Evolutionary conservation across 2,797 vertebrate species (phyloP), one percentile per base, ranked within the genome.

Genomic region (Sylvia borin): DNA sequence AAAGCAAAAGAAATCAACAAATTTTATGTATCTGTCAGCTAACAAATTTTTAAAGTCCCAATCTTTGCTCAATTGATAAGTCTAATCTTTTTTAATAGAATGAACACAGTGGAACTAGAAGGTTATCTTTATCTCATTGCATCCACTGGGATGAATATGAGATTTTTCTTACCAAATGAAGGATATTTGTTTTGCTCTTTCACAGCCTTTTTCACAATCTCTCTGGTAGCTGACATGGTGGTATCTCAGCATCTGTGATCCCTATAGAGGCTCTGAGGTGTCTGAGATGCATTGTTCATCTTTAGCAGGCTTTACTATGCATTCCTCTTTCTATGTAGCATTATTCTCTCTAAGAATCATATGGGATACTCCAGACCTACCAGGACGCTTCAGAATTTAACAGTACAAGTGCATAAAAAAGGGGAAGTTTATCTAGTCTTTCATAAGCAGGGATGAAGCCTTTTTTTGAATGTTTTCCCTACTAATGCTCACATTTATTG

Each of bases 21-120:
- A 65, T 29, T 91, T 72, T 48, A 51, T 8, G 18, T 19, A 68
- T 22, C 24, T 83, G 2, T 26, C n/a, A 79, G 5, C 15, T 32
- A 73, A 26, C 1, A 75, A 4, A 3, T 6, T 54, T 62, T 71
- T 10, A 24, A 71, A 85, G 55, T 45, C 12, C 4, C 27, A 61
- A 61, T 62, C 11, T 89, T 74, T 67, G 3, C 25, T 90, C 43
- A 51, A 0, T 5, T 18, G 11, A 8, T 57, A 80, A 42, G 7
- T 43, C 8, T 29, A 6, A 8, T 42, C 64, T 13, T 8, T 76
- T 72, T 50, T 40, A 36, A 32, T 12, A 60, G n/a, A 84, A 67
- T 14, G 1, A 79, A 17, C 0, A 3, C 1, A 1, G 45, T 71
- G 36, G 16, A 88, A 66, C 5, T 29, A 10, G 32, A 54, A 53